Conservation (phyloP, 2,888 invertebrate species). For the Cheilosia impressa region DNA sequence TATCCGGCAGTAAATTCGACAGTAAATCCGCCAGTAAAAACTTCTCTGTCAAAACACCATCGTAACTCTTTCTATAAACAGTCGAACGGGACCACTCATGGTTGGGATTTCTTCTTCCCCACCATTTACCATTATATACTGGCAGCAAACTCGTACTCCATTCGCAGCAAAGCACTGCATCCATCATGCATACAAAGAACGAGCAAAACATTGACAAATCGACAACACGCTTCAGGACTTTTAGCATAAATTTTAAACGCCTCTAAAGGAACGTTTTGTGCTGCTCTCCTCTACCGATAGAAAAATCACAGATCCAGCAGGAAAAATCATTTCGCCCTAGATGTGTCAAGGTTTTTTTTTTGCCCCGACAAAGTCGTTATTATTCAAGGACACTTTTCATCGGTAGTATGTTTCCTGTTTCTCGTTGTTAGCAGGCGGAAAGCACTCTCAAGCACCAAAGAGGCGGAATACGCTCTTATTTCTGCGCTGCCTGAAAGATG, state of each 20-base stretch:
- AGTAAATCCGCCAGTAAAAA: too few relatives aligned
- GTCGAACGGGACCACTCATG: not conserved
- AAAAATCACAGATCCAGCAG: constrained; percentile 1
- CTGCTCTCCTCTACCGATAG: not conserved
- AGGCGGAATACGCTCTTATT: not conserved
- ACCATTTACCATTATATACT: not conserved
- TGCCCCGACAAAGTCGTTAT: too few relatives aligned
- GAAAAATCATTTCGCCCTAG: not conserved
- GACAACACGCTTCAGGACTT: constrained; percentile 10
- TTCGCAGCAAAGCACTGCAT: not conserved
- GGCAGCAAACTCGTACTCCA: not conserved
- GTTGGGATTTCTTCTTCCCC: too few relatives aligned
- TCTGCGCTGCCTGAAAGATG: not conserved
- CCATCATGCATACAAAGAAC: not conserved
- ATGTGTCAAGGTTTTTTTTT: not conserved
- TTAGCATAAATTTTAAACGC: not conserved
- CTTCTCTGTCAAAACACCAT: too few relatives aligned
- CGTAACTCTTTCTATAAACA: too few relatives aligned
- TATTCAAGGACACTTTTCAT: constrained; percentile 8
- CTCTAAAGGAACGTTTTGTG: not conserved
- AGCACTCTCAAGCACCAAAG: not conserved
- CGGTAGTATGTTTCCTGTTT: constrained; percentile 2
- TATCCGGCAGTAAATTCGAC: too few relatives aligned
- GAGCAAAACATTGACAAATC: not conserved
- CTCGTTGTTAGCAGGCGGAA: not conserved